These are phyloP conservation scores for Philonicus albiceps DNA, from an alignment of 2,888 invertebrate genomes.

Conservation along the genomic window DNA sequence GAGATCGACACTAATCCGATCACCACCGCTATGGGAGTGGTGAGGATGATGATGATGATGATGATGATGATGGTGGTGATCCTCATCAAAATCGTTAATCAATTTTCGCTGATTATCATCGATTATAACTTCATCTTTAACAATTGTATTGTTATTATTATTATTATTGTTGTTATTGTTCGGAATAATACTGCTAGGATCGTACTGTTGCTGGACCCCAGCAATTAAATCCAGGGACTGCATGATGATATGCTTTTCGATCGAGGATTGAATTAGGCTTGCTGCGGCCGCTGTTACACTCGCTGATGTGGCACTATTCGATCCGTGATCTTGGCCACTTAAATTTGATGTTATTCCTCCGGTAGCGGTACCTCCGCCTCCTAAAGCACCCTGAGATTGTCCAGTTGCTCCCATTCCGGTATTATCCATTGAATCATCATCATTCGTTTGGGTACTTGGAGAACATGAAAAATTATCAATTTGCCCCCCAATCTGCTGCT, in stretches of 20 bases:
- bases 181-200: conserved; percentile 47
- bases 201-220: conserved; percentile 59
- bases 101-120: conserved; percentile 50
- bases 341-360: background rate
- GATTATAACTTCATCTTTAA: conserved; percentile 58
- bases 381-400: background rate
- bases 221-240: conserved; percentile 75
- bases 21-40: background rate
- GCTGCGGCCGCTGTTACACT: conserved; percentile 58
- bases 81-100: conserved; percentile 7
- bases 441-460: conserved; percentile 47
- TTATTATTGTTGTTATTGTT: conserved; percentile 12
- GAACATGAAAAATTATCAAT: conserved; percentile 41
- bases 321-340: background rate
- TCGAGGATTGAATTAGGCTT: conserved; percentile 67
- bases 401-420: conserved; percentile 51
- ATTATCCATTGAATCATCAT: conserved; percentile 61
- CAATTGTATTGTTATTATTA: conserved; percentile 44
- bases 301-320: background rate
- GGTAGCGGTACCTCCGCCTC: background rate
- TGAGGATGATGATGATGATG: too few relatives aligned
- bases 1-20: conserved; percentile 63
- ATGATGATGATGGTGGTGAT: background rate
- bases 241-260: conserved; percentile 72
- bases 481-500: conserved; percentile 49